Evolutionary conservation across 2,888 invertebrate species (phyloP).

Genomic region (Drosophila antonietae): DNA sequence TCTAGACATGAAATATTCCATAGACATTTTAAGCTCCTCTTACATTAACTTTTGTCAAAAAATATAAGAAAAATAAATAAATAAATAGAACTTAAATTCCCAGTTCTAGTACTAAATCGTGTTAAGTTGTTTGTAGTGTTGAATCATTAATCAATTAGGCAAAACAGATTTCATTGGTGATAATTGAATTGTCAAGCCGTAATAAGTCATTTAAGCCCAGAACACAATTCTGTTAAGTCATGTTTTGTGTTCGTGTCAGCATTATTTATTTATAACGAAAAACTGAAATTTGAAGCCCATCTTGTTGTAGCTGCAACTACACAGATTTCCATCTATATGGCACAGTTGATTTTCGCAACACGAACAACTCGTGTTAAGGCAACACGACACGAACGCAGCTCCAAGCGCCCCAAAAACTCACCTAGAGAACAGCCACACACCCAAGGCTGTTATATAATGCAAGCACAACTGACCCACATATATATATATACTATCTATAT

Average conservation of each 20-base stretch:
- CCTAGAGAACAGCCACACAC: not conserved
- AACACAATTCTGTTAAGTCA: not conserved
- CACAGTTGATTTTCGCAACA: not conserved
- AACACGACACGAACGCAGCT: constrained; percentile 7
- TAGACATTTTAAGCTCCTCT: not conserved
- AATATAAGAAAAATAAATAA: no score
- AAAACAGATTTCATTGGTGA: not conserved
- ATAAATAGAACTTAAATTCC: not conserved
- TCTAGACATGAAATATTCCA: not conserved
- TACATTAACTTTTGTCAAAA: not conserved
- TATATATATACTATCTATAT: not conserved
- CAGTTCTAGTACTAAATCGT: not conserved
- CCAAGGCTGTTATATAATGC: constrained; percentile 54
- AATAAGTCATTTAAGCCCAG: not conserved
- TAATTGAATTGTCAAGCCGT: constrained; percentile 4
- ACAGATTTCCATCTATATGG: not conserved
- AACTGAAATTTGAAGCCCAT: not conserved
- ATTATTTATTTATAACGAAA: not conserved
- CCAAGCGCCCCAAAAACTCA: constrained; percentile 1
- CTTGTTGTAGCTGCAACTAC: not conserved
- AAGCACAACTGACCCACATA: constrained; percentile 60
- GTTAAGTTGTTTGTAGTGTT: not conserved
- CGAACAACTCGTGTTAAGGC: constrained; percentile 2
- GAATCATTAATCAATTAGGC: constrained; percentile 9
- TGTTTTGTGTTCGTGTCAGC: not conserved